These are phyloP conservation scores for Triplophysa siluroides DNA, from an alignment of 2,113 vertebrate genomes.

Conservation along the genomic window DNA sequence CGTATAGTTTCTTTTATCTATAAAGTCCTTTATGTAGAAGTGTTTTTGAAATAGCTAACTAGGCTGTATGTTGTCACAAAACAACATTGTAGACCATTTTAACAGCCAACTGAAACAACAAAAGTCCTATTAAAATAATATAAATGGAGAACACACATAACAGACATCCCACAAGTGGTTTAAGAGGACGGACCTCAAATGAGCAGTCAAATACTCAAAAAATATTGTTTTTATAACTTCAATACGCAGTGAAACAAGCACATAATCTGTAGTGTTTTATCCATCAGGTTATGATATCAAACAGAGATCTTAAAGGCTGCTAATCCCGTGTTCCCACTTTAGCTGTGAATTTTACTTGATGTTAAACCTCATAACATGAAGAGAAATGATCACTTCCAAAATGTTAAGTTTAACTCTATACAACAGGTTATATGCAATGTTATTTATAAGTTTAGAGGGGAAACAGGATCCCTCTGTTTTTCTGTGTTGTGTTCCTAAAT, in stretches of 20 bases:
- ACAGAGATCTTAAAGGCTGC: conserved; percentile 1
- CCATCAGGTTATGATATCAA: not conserved
- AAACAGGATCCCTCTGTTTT: not conserved
- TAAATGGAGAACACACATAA: not conserved
- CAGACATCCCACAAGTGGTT: not conserved
- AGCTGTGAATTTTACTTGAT: conserved; percentile 6
- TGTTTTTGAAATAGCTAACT: not conserved
- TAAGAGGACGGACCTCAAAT: not conserved
- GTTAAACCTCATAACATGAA: conserved; percentile 5
- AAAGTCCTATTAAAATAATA: not conserved
- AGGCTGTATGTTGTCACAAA: not conserved
- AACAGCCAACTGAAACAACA: not conserved
- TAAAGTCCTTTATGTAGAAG: not conserved
- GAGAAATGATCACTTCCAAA: not conserved
- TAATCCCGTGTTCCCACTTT: not conserved
- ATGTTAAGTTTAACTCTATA: not conserved
- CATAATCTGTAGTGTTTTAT: not conserved
- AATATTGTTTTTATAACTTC: not conserved
- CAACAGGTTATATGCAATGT: not conserved
- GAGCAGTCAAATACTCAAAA: not conserved
- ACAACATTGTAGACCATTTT: not conserved
- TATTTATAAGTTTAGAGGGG: not conserved
- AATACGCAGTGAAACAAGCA: not conserved
- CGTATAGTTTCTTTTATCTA: not conserved
- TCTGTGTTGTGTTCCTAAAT: not conserved